Conservation (phyloP, 2,797 vertebrate genomes). For the Allobates femoralis region DNA sequence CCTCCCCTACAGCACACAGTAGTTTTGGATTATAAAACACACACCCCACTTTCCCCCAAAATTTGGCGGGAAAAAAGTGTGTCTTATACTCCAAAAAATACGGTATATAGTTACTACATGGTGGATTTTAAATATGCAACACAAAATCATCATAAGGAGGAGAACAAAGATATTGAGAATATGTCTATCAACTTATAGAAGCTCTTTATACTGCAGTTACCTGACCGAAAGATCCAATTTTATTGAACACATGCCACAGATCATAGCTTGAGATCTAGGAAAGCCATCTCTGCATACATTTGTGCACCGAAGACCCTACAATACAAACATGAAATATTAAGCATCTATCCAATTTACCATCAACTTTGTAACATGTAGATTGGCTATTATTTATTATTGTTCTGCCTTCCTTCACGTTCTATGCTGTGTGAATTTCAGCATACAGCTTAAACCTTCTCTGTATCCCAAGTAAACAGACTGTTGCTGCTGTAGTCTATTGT, state of each 20-base stretch:
- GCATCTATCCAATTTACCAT: not conserved
- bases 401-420: too few relatives aligned
- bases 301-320: slow-evolving; percentile 43
- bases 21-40: too few relatives aligned
- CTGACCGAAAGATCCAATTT: slow-evolving; percentile 57
- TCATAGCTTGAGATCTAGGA: slow-evolving; percentile 37
- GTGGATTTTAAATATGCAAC: not conserved
- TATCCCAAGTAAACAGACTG: too few relatives aligned
- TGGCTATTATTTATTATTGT: not conserved
- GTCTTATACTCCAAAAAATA: too few relatives aligned
- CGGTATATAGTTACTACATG: not conserved
- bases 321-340: not conserved
- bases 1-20: too few relatives aligned
- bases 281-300: slow-evolving; percentile 46
- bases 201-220: slow-evolving; percentile 17
- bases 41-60: too few relatives aligned
- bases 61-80: too few relatives aligned
- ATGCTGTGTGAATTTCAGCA: too few relatives aligned
- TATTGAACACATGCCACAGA: slow-evolving; percentile 54
- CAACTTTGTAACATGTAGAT: not conserved
- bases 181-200: too few relatives aligned
- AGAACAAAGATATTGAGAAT: not conserved
- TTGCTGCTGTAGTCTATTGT: too few relatives aligned
- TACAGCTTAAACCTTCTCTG: too few relatives aligned
- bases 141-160: not conserved